Base-by-base conservation (phyloP, 92 coral and sea anemone species). In the Parazoanthus atlanticus region DNA sequence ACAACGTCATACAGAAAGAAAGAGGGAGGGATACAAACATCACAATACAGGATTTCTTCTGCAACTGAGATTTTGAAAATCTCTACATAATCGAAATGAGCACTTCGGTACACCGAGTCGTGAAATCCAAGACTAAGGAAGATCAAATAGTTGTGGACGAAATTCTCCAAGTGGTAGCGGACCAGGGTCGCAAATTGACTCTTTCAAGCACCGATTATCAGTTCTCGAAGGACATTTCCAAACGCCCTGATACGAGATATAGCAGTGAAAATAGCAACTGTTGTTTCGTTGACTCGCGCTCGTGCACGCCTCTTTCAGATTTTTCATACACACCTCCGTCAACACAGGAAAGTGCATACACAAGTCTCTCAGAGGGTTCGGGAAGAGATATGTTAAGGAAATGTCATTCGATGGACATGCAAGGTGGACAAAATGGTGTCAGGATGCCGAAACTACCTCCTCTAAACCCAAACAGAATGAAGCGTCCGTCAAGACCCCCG, bases 191-290 rank as follows among this genome's bases (percentile, higher is more conserved):
- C 33, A 92, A 91, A 38, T 58, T 75, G 12, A 93, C 98, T 12
- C 93, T 95, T 71, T 95, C 98, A 34, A 85, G 31, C 71, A 89
- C 98, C 30, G 98, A 95, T 93, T 95, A 95, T 43, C 92, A 91
- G 75, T 85, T 90, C 54, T 94, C 94, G n/a, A 95, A 90, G 77
- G 90, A 93, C 41, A 81, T 95, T 33, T 77, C 91, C 25, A 81
- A 76, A 56, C 87, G 84, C 34, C 82, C 93, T 25, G 90, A 90
- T 70, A 82, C 74, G n/a, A 91, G 90, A 46, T 72, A 67, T 30
- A 82, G 86, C 32, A 89, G 93, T 81, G 96, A 93, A 15, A 89
- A 61, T 29, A 92, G 88, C 12, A 86, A 82, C 13, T 41, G 78
- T 49, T 84, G 49, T 40, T 74, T 90, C 54, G 98, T 92, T 49